These are phyloP conservation scores for Acrossocheilus wenchowensis DNA, from an alignment of 2,797 vertebrate genomes.

Conservation along the genomic window DNA sequence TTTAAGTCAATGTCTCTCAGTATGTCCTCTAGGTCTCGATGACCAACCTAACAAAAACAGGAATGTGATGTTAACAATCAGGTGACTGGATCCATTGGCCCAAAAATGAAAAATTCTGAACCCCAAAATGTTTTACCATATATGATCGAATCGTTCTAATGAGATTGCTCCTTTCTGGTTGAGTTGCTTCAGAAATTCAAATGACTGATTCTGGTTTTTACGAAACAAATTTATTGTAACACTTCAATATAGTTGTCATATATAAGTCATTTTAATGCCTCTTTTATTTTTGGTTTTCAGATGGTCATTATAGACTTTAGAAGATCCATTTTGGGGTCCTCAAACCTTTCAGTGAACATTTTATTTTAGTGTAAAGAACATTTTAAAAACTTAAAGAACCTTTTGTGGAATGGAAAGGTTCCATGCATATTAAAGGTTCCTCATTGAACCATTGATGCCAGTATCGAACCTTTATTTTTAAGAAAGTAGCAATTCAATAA, in stretches of 20 bases:
- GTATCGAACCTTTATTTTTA: background rate
- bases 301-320: background rate
- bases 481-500: background rate
- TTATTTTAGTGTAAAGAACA: background rate
- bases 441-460: background rate
- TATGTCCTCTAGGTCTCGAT: conserved; percentile 96
- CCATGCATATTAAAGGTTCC: background rate
- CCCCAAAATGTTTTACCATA: background rate
- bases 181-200: background rate
- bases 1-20: conserved; percentile 96
- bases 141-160: background rate
- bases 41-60: conserved; percentile 77
- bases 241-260: background rate
- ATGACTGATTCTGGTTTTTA: background rate
- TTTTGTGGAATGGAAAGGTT: background rate
- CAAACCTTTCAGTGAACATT: background rate
- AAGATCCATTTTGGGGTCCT: background rate
- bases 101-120: background rate
- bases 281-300: background rate
- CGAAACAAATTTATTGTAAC: background rate
- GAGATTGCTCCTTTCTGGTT: background rate
- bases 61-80: background rate
- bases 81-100: background rate
- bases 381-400: background rate
- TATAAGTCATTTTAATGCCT: background rate